Conservation (phyloP, 2,797 vertebrate species). For the Antennarius maculatus region DNA sequence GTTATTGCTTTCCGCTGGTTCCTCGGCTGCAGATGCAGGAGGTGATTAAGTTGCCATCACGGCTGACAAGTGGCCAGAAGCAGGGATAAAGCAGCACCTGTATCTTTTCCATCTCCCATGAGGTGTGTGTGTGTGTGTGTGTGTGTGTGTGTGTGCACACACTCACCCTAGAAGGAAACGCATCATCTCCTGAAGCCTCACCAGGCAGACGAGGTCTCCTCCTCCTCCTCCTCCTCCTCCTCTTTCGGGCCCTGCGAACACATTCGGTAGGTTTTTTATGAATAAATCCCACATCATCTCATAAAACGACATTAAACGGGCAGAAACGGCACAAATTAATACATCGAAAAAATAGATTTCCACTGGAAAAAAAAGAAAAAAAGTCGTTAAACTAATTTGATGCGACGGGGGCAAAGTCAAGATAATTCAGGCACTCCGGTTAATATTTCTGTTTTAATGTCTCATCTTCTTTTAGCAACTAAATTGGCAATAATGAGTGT, state of each 20-base stretch:
- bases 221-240: conserved; percentile 28
- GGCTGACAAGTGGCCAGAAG: conserved; percentile 51
- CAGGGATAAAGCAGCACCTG: conserved; percentile 40
- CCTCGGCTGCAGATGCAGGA: conserved; percentile 51
- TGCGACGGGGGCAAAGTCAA: conserved; percentile 53
- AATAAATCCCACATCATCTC: conserved; percentile 69
- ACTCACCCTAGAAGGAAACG: conserved; percentile 19
- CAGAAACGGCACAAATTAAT: conserved; percentile 48
- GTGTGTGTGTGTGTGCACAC: conserved; percentile 6
- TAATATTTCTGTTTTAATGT: conserved; percentile 63
- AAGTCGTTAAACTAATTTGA: conserved; percentile 69
- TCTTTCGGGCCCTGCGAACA: conserved; percentile 47
- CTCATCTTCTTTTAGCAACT: conserved; percentile 69
- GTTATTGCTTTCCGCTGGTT: conserved; percentile 60
- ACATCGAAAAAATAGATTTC: conserved; percentile 36
- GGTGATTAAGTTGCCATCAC: conserved; percentile 63
- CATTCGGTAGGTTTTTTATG: conserved; percentile 55
- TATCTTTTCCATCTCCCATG: conserved; percentile 59
- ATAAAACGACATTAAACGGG: conserved; percentile 66
- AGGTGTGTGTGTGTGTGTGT: conserved; percentile 27
- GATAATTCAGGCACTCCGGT: conserved; percentile 65
- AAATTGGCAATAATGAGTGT: conserved; percentile 69
- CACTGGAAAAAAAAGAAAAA: conserved; percentile 22
- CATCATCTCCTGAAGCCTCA: conserved; percentile 39
- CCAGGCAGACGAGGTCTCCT: conserved; percentile 34